A percentile compares a stretch with the other conserved stretches of the same genome.
phyloP scores from a whole-genome alignment of 2,888 invertebrate species.

The Lochmaea capreae region DNA sequence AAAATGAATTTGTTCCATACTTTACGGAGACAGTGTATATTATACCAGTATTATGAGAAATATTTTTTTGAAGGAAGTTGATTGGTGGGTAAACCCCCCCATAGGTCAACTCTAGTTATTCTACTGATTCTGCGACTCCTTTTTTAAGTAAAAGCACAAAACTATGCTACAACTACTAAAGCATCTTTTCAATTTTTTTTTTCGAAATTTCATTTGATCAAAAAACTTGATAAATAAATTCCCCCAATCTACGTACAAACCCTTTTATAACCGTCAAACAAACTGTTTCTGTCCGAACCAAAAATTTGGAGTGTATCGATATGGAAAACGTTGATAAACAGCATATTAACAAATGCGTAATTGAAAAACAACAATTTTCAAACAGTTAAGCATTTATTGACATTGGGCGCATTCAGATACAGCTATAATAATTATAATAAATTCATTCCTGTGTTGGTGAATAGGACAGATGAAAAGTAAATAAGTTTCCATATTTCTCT shows the following conservation, averaged over 20 bases:
- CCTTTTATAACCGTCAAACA: slow-evolving; percentile 4
- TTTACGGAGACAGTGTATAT: too few species aligned
- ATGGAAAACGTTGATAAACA: slow-evolving; percentile 41
- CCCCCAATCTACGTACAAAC: not conserved
- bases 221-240: not conserved
- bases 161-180: not conserved
- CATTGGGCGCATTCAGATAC: slow-evolving; percentile 31
- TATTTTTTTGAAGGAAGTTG: too few species aligned
- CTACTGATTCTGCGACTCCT: too few species aligned
- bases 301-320: slow-evolving; percentile 31
- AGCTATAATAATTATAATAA: slow-evolving; percentile 36
- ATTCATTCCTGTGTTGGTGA: slow-evolving; percentile 26
- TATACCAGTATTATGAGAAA: too few species aligned
- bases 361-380: slow-evolving; percentile 43
- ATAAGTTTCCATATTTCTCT: slow-evolving; percentile 26
- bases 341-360: slow-evolving; percentile 42
- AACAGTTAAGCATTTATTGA: slow-evolving; percentile 36
- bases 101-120: too few species aligned
- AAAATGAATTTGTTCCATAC: too few species aligned
- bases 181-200: not conserved
- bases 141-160: too few species aligned
- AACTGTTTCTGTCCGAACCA: slow-evolving; percentile 13
- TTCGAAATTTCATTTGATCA: not conserved
- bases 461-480: slow-evolving; percentile 33
- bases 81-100: too few species aligned